Base-by-base conservation (phyloP, 2,888 invertebrate genomes). In the Drosophila subquinaria region DNA sequence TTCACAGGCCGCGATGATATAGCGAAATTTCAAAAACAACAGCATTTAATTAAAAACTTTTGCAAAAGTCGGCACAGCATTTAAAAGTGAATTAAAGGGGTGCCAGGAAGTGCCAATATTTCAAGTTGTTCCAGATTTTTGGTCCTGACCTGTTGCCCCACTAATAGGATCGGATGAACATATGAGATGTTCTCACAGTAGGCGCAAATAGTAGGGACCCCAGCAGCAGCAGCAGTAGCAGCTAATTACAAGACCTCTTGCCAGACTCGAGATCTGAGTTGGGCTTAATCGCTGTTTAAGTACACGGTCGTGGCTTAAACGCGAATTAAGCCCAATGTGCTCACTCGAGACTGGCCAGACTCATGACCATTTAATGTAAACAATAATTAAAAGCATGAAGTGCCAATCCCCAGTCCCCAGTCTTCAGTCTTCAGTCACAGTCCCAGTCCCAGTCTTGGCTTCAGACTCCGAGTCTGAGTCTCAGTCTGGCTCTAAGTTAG, bases 341-440 rank as follows among this genome's bases (percentile, higher is more conserved):
- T 64, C 71, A 67, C 82, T 66, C 65, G 60, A 38, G 60, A 42
- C 51, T 53, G 63, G 53, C 53, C 72, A 72, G 85, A 89, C 88
- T 80, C 86, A 88, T 89, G 88, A 87, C 87, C 88, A 86, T 86
- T 87, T 87, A 87, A 87, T 87, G 90, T 86, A 87, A 89, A 89
- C 87, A 87, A 87, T 90, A 87, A 87, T 87, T 87, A 87, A 87
- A 90, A 86, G 66, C 75, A 80, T 73, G 61, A 77, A 68, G 57
- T 73, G 61, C 70, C 52, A 42, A 35, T 48, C 55, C 4, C 45
- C 33, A 45, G 56, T 30, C 30, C 8, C 35, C 33, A 45, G 56
- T 30, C 30, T 30, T 30, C 30, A 45, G 45, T 45, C 48, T 20
- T 4, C 38, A 55, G 42, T 42, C 11, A 8, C 23, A n/a, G n/a